Base-by-base conservation (phyloP, 2,113 vertebrate genomes). In the Clarias gariepinus region DNA sequence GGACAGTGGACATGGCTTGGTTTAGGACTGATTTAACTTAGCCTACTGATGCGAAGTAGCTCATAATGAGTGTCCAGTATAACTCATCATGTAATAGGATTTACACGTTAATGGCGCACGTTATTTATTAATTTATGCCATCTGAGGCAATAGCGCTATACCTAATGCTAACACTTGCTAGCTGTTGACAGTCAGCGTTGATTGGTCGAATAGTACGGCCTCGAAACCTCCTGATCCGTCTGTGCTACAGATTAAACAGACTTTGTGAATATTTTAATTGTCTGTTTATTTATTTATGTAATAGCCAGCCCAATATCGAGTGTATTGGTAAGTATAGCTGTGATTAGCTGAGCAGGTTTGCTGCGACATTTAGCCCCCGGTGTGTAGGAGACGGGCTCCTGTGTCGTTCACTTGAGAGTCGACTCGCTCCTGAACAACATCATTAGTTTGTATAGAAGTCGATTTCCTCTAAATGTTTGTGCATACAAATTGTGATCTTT, bases 1-100 rank as follows among this genome's bases (percentile, higher is more conserved):
- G 91, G 92, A 87, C 57, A 41, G 16, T 25, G 16, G 25, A 60
- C 66, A 52, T 13, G 57, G 86, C 84, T 87, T 78, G 18, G 58
- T 47, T 47, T 47, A n/a, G 47, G 47, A 47, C 47, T 55, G 12
- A 19, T 18, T 87, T 55, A 21, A 74, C 25, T 6, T 1, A 63
- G 66, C 15, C 5, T 57, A 1, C n/a, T n/a, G 28, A 28, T 57
- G 12, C 4, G 52, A 28, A 15, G 8, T 33, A 33, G 25, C 15
- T 63, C 5, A 4, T 21, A 19, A 8, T 47, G 5, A 12, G 2
- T 23, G 41, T n/a, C 30, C 8, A n/a, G 9, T 13, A 6, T 12
- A 61, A 18, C 13, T 13, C 30, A 0, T 61, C 4, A 21, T 60
- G 15, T 5, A 25, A 3, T 25, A 13, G 3, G 3, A 36, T 61